Evolutionary conservation across 2,113 vertebrate species (phyloP).

Genomic region (Acrocephalus kingi): DNA sequence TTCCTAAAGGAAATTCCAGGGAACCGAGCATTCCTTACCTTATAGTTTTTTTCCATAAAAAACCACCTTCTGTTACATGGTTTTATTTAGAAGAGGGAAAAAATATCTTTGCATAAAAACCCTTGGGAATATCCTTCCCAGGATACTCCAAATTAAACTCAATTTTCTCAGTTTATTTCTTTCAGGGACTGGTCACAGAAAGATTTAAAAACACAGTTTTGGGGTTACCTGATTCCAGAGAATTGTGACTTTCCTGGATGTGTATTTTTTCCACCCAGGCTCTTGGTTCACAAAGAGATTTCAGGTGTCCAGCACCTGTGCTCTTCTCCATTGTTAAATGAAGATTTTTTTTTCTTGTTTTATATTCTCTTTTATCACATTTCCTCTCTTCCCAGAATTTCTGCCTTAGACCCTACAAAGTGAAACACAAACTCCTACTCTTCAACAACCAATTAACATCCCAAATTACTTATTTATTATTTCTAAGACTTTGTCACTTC

Average conservation of each 20-base stretch:
- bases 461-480: background rate
- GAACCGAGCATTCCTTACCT: constrained; percentile 8
- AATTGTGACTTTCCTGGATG: background rate
- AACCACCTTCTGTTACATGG: constrained; percentile 3
- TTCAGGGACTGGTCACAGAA: background rate
- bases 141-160: background rate
- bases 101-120: background rate
- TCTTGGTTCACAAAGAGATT: background rate
- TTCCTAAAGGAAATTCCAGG: constrained; percentile 64
- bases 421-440: background rate
- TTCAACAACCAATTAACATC: rapidly evolving
- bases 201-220: background rate
- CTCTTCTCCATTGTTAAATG: background rate
- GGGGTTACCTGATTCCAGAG: background rate
- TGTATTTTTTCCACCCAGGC: background rate
- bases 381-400: background rate
- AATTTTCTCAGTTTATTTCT: background rate
- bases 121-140: background rate
- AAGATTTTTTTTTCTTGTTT: background rate
- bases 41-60: constrained; percentile 45
- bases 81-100: constrained; percentile 14
- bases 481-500: background rate
- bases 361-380: background rate
- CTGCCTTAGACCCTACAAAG: background rate
- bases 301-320: background rate